Evolutionary conservation across 2,888 invertebrate species (phyloP), one percentile per base, ranked within the genome.

Genomic region (Tipula unca): DNA sequence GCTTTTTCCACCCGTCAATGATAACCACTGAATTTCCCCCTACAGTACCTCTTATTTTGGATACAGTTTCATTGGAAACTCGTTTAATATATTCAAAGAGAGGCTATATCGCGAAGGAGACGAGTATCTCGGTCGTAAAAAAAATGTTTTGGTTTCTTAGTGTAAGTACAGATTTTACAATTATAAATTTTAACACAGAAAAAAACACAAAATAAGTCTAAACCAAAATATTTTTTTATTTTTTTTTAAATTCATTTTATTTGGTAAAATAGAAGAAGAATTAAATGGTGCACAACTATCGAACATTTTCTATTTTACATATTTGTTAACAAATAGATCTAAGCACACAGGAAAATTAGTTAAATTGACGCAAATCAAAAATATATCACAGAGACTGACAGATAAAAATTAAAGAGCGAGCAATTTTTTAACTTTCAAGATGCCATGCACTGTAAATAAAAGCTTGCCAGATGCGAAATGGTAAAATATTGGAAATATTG

Each of bases 341-440:
- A 25, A 69, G 25, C 13, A 48, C 48, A 69, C 69, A 69, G 69
- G 3, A 69, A 69, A 69, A 69, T 25, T 69, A 69, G 10, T 69
- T 69, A 25, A 69, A 13, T 69, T 25, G 69, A 69, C 69, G 25
- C 69, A 69, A 2, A 69, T 69, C 69, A 69, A 69, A 69, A 69
- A 69, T 25, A 69, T 69, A 69, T 69, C 69, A 69, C 69, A 69
- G 69, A 69, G 69, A 69, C 69, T 69, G 69, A 69, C 69, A 69
- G 69, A 69, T 69, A 69, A 69, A 69, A 69, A 69, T n/a, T n/a
- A 25, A 10, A 25, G n/a, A 69, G 69, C 25, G 25, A 69, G 25
- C 20, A 25, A 0, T 69, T 17, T 20, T 69, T 69, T n/a, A n/a
- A n/a, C n/a, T n/a, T n/a, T n/a, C n/a, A n/a, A 69, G 69, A 69